Conservation (phyloP, 1,140 invertebrate genomes). For the Plodia interpunctella region DNA sequence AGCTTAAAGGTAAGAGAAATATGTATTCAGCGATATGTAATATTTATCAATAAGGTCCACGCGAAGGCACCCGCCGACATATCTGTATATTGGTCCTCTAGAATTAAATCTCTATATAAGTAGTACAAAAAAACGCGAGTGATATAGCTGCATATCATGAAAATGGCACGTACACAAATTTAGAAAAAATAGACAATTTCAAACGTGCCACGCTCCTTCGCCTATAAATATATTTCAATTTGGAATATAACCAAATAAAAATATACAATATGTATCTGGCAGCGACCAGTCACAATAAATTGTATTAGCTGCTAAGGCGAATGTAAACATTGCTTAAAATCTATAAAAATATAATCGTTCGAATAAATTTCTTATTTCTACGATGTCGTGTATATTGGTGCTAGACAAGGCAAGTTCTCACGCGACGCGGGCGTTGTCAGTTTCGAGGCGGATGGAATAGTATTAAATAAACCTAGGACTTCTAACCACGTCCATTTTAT, state of each 20-base stretch:
- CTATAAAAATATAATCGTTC: constrained; percentile 56
- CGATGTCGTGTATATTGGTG: constrained; percentile 51
- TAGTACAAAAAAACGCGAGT: constrained; percentile 16
- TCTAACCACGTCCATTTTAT: background rate
- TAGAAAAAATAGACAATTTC: constrained; percentile 15
- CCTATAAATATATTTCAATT: constrained; percentile 24
- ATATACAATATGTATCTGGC: constrained; percentile 18
- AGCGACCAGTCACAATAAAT: constrained; percentile 25
- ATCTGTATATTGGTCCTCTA: constrained; percentile 50
- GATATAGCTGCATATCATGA: constrained; percentile 18
- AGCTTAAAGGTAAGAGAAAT: constrained; percentile 38
- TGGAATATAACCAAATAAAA: constrained; percentile 36
- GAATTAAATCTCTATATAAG: constrained; percentile 29
- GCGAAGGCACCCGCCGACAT: constrained; percentile 53
- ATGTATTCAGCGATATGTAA: constrained; percentile 37
- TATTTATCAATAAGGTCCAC: constrained; percentile 47
- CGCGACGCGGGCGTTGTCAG: background rate
- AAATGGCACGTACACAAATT: constrained; percentile 33
- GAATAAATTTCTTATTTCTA: constrained; percentile 42
- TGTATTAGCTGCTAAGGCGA: constrained; percentile 69
- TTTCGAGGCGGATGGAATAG: background rate
- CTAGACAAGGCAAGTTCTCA: constrained; percentile 34
- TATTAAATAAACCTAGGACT: background rate
- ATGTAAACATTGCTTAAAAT: constrained; percentile 47
- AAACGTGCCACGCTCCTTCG: constrained; percentile 25